Evolutionary conservation across 2,888 invertebrate genomes (phyloP).

Genomic region (Diaprepes abbreviatus): DNA sequence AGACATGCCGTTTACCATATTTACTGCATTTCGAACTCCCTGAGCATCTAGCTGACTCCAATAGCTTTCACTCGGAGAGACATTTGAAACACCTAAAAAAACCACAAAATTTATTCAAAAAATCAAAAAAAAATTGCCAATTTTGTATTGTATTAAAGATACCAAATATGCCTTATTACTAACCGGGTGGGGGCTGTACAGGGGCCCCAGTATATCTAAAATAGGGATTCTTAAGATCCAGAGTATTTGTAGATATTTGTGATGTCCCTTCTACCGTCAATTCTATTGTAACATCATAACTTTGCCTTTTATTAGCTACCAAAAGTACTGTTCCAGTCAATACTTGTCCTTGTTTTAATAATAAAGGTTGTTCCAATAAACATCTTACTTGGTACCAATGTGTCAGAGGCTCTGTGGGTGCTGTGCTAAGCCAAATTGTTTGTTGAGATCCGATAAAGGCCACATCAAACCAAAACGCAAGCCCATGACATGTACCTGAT

Average conservation of each 20-base stretch:
- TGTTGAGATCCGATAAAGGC: slow-evolving; percentile 92
- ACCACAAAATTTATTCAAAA: neutral
- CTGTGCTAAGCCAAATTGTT: slow-evolving; percentile 96
- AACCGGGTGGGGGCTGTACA: slow-evolving; percentile 86
- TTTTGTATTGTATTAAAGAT: too few species aligned
- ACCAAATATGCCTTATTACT: too few species aligned
- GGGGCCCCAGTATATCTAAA: slow-evolving; percentile 96
- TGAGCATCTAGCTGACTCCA: slow-evolving; percentile 90
- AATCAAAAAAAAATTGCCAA: too few species aligned
- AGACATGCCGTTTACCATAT: slow-evolving; percentile 82
- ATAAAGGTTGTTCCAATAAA: slow-evolving; percentile 91
- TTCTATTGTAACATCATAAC: slow-evolving; percentile 98
- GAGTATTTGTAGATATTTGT: slow-evolving; percentile 87
- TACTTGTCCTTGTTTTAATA: slow-evolving; percentile 94
- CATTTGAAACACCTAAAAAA: slow-evolving; percentile 77
- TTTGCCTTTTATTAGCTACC: slow-evolving; percentile 95
- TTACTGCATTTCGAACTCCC: slow-evolving; percentile 75
- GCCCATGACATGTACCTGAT: slow-evolving; percentile 95
- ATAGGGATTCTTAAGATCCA: slow-evolving; percentile 98
- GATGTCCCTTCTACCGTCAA: slow-evolving; percentile 90
- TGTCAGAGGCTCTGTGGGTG: slow-evolving; percentile 97
- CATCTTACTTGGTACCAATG: slow-evolving; percentile 99
- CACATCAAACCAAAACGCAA: slow-evolving; percentile 99
- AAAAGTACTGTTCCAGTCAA: slow-evolving; percentile 90
- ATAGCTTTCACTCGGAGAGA: slow-evolving; percentile 94